Conservation (phyloP, 2,113 vertebrate genomes). For the Vulpes vulpes region DNA sequence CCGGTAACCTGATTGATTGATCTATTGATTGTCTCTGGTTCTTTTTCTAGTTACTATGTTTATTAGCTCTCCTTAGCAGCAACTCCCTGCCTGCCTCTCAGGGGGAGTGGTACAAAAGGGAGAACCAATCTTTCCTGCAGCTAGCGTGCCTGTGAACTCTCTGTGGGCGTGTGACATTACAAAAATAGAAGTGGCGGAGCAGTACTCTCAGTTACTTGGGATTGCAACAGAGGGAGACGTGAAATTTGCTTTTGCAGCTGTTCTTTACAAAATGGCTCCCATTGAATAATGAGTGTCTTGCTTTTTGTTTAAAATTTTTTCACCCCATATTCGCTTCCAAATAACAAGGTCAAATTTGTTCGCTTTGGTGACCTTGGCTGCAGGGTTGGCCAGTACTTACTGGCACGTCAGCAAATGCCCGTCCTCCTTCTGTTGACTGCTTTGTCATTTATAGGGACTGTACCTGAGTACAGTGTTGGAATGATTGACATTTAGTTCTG, state of each 20-base stretch:
- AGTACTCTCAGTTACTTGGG: conserved; percentile 17
- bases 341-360: not conserved
- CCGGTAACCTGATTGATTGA: not conserved
- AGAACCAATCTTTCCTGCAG: conserved; percentile 39
- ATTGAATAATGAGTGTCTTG: not conserved
- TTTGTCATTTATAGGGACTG: not conserved
- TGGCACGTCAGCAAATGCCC: not conserved
- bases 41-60: conserved; percentile 21
- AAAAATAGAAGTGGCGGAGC: conserved; percentile 68
- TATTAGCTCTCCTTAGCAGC: conserved; percentile 25
- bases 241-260: conserved; percentile 66
- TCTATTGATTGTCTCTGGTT: not conserved
- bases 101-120: conserved; percentile 46
- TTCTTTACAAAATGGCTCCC: conserved; percentile 65
- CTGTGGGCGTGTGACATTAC: conserved; percentile 70
- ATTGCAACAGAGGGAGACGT: conserved; percentile 68
- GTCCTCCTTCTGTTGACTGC: not conserved
- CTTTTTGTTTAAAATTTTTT: not conserved
- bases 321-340: not conserved
- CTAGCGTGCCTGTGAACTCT: conserved; percentile 66
- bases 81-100: not conserved
- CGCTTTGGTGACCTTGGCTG: not conserved
- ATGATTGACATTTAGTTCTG: not conserved
- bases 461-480: not conserved
- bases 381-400: not conserved